Evolutionary conservation across 1,140 invertebrate genomes (phyloP).

Genomic region (Drosophila biarmipes): DNA sequence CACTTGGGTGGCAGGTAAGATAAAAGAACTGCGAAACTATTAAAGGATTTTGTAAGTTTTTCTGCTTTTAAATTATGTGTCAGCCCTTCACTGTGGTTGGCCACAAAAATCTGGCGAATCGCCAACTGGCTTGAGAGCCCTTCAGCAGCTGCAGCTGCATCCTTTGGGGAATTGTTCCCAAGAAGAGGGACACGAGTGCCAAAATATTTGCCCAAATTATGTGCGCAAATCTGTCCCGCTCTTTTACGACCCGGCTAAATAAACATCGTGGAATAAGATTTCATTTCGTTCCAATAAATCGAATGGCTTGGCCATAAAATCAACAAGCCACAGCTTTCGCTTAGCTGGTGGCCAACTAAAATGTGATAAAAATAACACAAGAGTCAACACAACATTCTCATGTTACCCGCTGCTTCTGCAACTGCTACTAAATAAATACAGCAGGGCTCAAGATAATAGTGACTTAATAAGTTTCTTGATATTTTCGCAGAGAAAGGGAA

Average conservation of each 20-base stretch:
- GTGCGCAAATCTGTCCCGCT: conserved; percentile 30
- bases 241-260: conserved; percentile 51
- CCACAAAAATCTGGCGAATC: conserved; percentile 11
- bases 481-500: neutral
- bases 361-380: conserved; percentile 74
- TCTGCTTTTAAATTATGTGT: conserved; percentile 30
- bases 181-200: conserved; percentile 16
- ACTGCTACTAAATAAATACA: conserved; percentile 21
- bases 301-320: conserved; percentile 69
- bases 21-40: conserved; percentile 26
- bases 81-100: conserved; percentile 9
- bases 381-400: conserved; percentile 65
- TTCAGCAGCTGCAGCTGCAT: conserved; percentile 5
- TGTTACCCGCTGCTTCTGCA: neutral
- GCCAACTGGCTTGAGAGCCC: conserved; percentile 16
- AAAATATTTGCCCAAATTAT: conserved; percentile 61
- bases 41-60: conserved; percentile 31
- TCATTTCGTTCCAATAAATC: conserved; percentile 76
- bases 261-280: conserved; percentile 74
- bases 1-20: conserved; percentile 1
- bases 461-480: neutral
- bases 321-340: conserved; percentile 46
- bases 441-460: neutral
- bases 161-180: neutral
- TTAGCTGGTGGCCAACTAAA: conserved; percentile 65